Evolutionary conservation across 2,888 invertebrate species (phyloP), one percentile per base, ranked within the genome.

Genomic region (Harpalus rufipes): DNA sequence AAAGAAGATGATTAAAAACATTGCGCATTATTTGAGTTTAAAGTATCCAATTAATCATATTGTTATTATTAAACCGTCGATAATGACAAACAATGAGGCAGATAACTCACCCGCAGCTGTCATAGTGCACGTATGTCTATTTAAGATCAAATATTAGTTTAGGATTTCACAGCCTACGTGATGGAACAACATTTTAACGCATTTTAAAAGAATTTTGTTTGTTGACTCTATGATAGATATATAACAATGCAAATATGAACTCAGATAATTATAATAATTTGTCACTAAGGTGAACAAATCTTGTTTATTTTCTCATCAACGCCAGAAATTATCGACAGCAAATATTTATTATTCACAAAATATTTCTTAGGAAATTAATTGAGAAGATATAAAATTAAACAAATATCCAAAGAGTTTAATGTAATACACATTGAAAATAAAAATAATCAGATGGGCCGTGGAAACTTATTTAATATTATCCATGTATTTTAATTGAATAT

Each of bases 101-200:
- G 59, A 72, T 72, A 68, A 78, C 56, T 56, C 7, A 21, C 32
- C 68, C 51, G 63, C 88, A 89, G 88, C 88, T 88, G 89, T 87
- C 87, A 86, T 85, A 86, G 87, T 87, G 87, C 88, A 88, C 88
- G 88, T 87, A 87, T 88, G 87, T 87, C 86, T 81, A 87, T 89
- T 88, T 86, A 86, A 88, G 85, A 87, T 87, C 88, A 89, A 89
- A 89, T 89, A 89, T 89, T 89, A 86, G 86, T 87, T 88, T 88
- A 88, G 88, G 88, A 86, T 74, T 74, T 74, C 85, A 88, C 88
- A 88, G 82, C 72, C 68, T 82, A 82, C 72, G 72, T 51, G 82
- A 82, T 81, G 63, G 81, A 72, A 82, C 72, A 58, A 65, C 56
- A 82, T 82, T 82, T 72, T 14, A 59, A 76, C 14, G 18, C 18